Base-by-base conservation (phyloP, 23 tunicate species). In the Ciona savignyi region DNA sequence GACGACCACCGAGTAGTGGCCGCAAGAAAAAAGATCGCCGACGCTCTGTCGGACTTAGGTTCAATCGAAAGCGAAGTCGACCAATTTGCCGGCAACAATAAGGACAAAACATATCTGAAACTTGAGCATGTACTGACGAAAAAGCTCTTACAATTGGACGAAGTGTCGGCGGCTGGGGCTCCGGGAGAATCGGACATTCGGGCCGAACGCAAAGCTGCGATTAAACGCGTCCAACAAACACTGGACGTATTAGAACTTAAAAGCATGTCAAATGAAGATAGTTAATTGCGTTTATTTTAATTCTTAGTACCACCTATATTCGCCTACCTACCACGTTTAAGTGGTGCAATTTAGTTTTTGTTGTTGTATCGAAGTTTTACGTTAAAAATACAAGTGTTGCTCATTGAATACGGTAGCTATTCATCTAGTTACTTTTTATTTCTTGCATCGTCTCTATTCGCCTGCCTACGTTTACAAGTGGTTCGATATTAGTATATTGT, bases 151-250 rank as follows among this genome's bases (percentile, higher is more conserved):
- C 75, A 63, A 25, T 73, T 87, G 74, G 95, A 87, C 77, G 70
- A 71, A 19, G 84, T 87, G 25, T 72, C 64, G 30, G 85, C 85
- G 0, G 72, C 72, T 24, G 95, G 84, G 11, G 74, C 95, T 0
- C 78, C 84, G 31, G 83, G 79, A 22, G 95, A 87, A 30, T 72
- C 75, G 30, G 73, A 66, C 25, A 65, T 87, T 6, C 67, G 95
- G 42, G 33, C 74, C n/a, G 63, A 81, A 56, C 62, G 95, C 23
- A 87, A 87, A 56, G 86, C 86, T 1, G 80, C 82, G 24, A 70
- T 87, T 1, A 76, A 51, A 62, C 78, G 84, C 35, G 72, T 87
- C 29, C 95, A 87, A 79, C 95, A 87, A 60, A 87, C 95, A 6
- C 66, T 87, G 11, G 95, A 87, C 65, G 66, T 84, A 48, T 70